Conservation (phyloP, 2,113 vertebrate genomes). For the Gavia stellata region DNA sequence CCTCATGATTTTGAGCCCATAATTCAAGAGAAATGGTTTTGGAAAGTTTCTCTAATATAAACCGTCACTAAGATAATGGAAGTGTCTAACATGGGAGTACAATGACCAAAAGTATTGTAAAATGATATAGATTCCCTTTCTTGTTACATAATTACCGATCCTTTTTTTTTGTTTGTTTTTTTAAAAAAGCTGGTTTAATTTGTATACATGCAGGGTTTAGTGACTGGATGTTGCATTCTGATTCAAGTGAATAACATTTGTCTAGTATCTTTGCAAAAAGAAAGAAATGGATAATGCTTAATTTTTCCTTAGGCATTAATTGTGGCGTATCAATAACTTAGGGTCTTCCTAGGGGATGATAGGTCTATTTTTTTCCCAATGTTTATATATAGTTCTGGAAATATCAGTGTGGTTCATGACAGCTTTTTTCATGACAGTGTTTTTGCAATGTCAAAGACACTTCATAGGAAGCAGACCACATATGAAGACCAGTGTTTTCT, state of each 20-base stretch:
- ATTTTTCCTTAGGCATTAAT: not conserved
- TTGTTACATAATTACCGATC: not conserved
- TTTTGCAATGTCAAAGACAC: not conserved
- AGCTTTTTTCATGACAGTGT: not conserved
- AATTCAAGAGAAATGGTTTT: not conserved
- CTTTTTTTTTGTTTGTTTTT: no score
- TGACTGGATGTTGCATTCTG: not conserved
- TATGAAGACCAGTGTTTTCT: not conserved
- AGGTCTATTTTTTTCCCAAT: not conserved
- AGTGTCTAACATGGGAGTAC: rapidly evolving
- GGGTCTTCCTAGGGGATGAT: not conserved
- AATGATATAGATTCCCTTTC: not conserved
- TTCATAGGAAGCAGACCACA: not conserved
- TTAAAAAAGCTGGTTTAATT: not conserved
- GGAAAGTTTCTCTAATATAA: not conserved
- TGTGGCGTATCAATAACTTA: not conserved
- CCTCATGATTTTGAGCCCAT: not conserved
- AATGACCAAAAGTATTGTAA: not conserved
- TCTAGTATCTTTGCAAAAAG: not conserved
- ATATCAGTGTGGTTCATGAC: not conserved
- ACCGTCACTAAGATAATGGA: not conserved
- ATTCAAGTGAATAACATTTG: not conserved
- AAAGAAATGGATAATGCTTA: not conserved
- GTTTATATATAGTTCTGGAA: not conserved
- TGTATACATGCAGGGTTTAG: not conserved